Evolutionary conservation across 2,113 vertebrate species (phyloP), one percentile per base, ranked within the genome.

Genomic region (Rynchops niger): DNA sequence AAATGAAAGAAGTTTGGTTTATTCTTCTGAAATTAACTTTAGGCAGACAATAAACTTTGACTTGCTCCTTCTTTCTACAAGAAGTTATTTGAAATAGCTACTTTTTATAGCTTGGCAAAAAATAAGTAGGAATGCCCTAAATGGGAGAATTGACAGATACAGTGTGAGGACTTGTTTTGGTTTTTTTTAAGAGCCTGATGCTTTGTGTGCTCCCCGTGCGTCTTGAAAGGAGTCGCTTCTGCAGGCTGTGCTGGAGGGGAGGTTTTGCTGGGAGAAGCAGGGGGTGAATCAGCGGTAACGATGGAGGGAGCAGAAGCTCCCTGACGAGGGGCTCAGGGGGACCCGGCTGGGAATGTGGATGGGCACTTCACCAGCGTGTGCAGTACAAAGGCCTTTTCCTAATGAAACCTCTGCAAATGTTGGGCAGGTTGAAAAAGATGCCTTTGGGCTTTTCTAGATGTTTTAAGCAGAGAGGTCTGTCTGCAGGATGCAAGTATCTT

Each of bases 311-410:
- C 36, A 78, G 88, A 71, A 74, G 26, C 25, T 6, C 43, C 0
- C 0, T 67, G 38, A 30, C 9, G 7, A 32, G 61, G 42, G 22
- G 36, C 76, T 74, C 17, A n/a, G 18, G 20, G 34, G 34, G n/a
- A 49, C 25, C 27, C 19, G 21, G 9, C 4, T 5, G 15, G 59
- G 25, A 38, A 45, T 9, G 29, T 42, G 26, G 53, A 12, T 0
- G 1, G 77, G 52, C 26, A 5, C 23, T 69, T 78, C 43, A 40
- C 11, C 12, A 15, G 62, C 30, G 14, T 56, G 21, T 53, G 38
- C 2, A 7, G 20, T 0, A 0, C 30, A 26, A 11, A 76, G 29
- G 53, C 45, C 69, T 87, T 92, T 47, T 59, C 49, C 18, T 71
- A 20, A 26, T 85, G 52, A 87, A 86, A 76, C 47, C 30, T 5